Evolutionary conservation across 1,140 invertebrate genomes (phyloP), one percentile per base, ranked within the genome.

Genomic region (Pogonomyrmex californicus): DNA sequence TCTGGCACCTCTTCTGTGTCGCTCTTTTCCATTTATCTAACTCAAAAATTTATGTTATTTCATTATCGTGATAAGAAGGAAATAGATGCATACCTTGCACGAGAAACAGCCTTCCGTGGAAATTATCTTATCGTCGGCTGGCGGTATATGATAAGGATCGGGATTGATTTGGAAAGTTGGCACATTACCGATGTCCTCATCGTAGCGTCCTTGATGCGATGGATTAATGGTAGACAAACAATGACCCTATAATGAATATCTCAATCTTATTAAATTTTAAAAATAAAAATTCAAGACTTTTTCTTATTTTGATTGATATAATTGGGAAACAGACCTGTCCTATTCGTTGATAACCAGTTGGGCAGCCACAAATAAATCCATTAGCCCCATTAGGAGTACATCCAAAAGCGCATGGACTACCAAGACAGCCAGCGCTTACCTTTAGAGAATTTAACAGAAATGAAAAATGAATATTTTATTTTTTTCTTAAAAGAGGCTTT

Each of bases 61-160:
- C n/a, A 38, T 56, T 76, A 41, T 49, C 4, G 41, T 12, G 30
- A 58, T 12, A 4, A 33, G 36, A 73, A 68, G 4, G 17, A 83
- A 75, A 4, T 12, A 23, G 36, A 70, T 0, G 10, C 82, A 92
- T 93, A 98, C 97, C 96, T 98, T 98, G 96, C 98, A 99, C 23
- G 98, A 97, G 95, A 98, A 98, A 95, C 98, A 98, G 4, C 98
- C 98, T 95, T 99, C 98, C 0, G 98, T 98, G 1, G 97, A 97
- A 54, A 98, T 98, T 12, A 98, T 96, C 88, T 97, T 97, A 81
- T 97, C 96, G 56, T 97, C 96, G 0, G 95, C 94, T 0, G 94
- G 95, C 3, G 95, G 93, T 51, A 95, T 95, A 66, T 95, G 94
- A 86, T 96, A 96, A 4, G 94, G 94, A 87, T 96, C 95, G 17